Evolutionary conservation across 2,888 invertebrate genomes (phyloP).

Genomic region (Polymixis flavicincta): DNA sequence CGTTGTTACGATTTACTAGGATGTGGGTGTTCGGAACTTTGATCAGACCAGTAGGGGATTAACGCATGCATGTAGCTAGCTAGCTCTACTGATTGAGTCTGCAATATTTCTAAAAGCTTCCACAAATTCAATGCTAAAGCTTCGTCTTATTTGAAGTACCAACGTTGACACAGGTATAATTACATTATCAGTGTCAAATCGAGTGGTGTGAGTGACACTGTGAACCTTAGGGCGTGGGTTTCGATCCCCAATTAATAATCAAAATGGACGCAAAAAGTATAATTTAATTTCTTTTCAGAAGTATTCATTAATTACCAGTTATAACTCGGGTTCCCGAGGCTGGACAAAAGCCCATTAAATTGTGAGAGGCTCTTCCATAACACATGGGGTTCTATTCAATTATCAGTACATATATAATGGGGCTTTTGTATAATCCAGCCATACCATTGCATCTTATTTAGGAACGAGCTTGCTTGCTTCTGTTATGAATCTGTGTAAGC

Average conservation of each 20-base stretch:
- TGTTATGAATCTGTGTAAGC: not conserved
- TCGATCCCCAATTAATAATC: constrained; percentile 35
- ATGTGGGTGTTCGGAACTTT: constrained; percentile 17
- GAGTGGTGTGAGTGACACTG: not conserved
- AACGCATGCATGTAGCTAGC: constrained; percentile 8
- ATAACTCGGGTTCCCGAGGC: constrained; percentile 1
- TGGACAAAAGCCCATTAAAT: constrained; percentile 20
- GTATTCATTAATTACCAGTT: constrained; percentile 35
- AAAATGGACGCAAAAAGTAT: constrained; percentile 31
- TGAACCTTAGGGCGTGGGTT: not conserved
- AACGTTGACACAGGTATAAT: constrained; percentile 29
- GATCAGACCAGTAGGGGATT: constrained; percentile 15
- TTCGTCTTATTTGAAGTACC: not conserved
- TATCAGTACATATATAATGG: not conserved
- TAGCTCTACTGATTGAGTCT: not conserved
- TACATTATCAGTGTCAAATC: constrained; percentile 10
- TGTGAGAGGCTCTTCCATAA: not conserved
- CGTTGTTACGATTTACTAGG: constrained; percentile 32
- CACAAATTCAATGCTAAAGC: not conserved
- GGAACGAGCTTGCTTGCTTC: not conserved
- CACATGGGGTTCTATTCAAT: constrained; percentile 3
- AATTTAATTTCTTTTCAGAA: constrained; percentile 30
- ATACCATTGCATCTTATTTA: not conserved
- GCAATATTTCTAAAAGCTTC: constrained; percentile 10
- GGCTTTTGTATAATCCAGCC: not conserved